Conservation (phyloP, 2,888 invertebrate species). For the Drosophila trichaetosa region DNA sequence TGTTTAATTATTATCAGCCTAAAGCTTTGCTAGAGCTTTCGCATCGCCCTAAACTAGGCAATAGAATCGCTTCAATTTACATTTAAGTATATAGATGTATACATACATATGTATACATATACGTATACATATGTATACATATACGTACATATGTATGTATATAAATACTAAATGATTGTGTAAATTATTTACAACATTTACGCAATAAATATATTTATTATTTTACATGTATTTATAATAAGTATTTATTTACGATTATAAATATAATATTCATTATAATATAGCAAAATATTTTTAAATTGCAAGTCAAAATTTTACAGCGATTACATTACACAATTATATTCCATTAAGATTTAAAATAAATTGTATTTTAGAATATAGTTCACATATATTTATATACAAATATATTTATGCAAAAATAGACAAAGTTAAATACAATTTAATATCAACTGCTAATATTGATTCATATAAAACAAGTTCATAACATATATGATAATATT, state of each 20-base stretch:
- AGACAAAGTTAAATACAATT: neutral
- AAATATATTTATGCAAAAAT: no score
- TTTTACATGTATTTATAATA: neutral
- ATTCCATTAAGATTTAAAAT: no score
- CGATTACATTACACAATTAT: no score
- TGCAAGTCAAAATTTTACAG: no score
- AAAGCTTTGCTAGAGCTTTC: constrained; percentile 30
- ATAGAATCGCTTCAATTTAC: neutral
- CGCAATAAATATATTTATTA: no score
- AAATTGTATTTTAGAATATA: neutral
- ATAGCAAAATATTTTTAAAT: neutral
- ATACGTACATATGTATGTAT: no score
- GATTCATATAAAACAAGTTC: rapidly evolving
- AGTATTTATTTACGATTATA: neutral
- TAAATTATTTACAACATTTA: neutral
- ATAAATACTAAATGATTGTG: neutral
- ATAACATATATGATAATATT: neutral
- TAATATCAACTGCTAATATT: neutral
- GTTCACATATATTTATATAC: neutral
- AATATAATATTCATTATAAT: neutral
- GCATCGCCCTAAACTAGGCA: constrained; percentile 38
- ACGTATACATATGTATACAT: no score
- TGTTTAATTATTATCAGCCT: neutral
- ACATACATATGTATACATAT: no score
- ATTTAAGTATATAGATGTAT: neutral